Conservation (phyloP, 2,797 vertebrate genomes). For the Tiaroga cobitis region DNA sequence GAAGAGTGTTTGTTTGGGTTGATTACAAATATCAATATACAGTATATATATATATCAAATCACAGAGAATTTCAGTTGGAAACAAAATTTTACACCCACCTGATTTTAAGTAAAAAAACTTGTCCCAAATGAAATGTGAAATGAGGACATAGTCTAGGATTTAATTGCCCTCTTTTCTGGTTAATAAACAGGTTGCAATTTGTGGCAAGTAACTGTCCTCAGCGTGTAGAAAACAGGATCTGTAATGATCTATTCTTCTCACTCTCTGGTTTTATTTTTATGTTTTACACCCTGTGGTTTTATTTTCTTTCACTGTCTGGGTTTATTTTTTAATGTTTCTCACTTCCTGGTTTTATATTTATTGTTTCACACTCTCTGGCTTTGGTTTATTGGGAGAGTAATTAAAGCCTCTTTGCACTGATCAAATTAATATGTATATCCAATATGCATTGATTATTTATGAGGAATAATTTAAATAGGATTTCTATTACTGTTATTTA, state of each 20-base stretch:
- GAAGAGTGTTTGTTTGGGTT: no score
- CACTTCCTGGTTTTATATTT: slow-evolving; percentile 13
- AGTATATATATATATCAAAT: no score
- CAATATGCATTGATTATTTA: slow-evolving; percentile 16
- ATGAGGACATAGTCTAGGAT: slow-evolving; percentile 21
- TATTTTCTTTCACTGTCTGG: neutral
- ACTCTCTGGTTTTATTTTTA: slow-evolving; percentile 12
- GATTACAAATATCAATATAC: no score
- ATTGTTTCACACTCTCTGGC: slow-evolving; percentile 56
- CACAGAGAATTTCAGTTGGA: neutral
- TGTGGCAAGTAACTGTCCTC: slow-evolving; percentile 33
- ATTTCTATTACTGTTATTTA: neutral
- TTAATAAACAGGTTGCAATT: slow-evolving; percentile 43
- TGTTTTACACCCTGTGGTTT: slow-evolving; percentile 2
- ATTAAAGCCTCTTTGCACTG: slow-evolving; percentile 65
- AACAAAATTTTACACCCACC: slow-evolving; percentile 5
- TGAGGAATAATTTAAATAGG: neutral
- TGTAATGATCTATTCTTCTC: slow-evolving; percentile 6
- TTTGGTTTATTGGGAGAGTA: slow-evolving; percentile 71
- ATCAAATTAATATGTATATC: slow-evolving; percentile 67
- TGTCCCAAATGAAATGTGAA: slow-evolving; percentile 28
- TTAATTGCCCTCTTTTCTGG: slow-evolving; percentile 26
- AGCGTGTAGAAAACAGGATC: slow-evolving; percentile 10
- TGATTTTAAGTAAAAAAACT: slow-evolving; percentile 10
- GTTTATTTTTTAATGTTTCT: slow-evolving; percentile 11